phyloP scores from a whole-genome alignment of 2,113 vertebrate species.

The Microtus ochrogaster region DNA sequence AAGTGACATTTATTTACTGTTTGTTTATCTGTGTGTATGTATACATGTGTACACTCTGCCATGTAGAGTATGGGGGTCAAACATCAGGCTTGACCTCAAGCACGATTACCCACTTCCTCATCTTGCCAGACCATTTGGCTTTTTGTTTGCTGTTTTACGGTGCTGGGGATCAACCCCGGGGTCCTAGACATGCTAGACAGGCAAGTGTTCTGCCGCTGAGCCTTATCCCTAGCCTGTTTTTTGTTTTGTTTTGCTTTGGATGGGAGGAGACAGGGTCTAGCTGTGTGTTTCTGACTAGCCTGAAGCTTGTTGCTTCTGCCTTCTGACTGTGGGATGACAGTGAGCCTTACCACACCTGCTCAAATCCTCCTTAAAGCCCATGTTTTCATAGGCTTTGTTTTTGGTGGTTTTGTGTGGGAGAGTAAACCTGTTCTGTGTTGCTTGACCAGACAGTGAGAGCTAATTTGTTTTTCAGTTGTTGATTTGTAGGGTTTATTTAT shows the following conservation, averaged over 20 bases:
- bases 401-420: not conserved
- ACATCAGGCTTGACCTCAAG: not conserved
- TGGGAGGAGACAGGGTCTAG: not conserved
- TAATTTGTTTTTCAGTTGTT: not conserved
- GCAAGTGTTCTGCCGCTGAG: not conserved
- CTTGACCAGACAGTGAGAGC: not conserved
- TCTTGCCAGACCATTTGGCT: not conserved
- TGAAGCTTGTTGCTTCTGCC: not conserved
- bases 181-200: not conserved
- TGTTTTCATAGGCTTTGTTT: not conserved
- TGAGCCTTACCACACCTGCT: not conserved
- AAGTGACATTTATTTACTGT: not conserved
- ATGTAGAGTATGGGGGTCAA: not conserved
- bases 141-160: not conserved
- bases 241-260: not conserved
- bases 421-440: not conserved
- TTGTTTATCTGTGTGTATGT: not conserved
- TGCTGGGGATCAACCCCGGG: not conserved
- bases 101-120: not conserved
- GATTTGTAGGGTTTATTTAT: slow-evolving; percentile 10
- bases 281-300: not conserved
- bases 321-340: not conserved
- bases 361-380: not conserved
- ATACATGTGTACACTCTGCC: not conserved
- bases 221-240: not conserved